phyloP scores from a whole-genome alignment of 2,888 invertebrate genomes.

The Elysia crispata region DNA sequence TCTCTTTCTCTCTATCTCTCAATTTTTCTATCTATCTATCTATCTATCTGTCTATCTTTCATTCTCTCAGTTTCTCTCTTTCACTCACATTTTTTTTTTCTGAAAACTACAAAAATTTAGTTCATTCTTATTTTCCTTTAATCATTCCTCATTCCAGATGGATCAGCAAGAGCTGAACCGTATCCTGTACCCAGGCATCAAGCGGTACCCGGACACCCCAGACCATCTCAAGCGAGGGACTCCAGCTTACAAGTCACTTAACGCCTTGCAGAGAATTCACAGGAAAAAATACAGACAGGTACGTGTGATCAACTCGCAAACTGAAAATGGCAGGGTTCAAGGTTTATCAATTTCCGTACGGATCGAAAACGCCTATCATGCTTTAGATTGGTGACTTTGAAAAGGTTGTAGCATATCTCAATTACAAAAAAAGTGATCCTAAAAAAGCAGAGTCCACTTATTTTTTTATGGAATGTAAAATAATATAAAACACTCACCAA shows the following conservation, averaged over 20 bases:
- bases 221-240: background rate
- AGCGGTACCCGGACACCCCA: conserved; percentile 11
- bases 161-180: conserved; percentile 10
- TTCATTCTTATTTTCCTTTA: no score
- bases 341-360: no score
- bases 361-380: no score
- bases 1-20: background rate
- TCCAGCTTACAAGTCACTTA: conserved; percentile 46
- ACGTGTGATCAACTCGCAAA: background rate
- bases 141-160: no score
- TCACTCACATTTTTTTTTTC: background rate
- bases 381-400: no score
- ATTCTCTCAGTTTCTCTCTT: background rate
- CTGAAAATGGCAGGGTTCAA: no score
- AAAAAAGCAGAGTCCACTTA: no score
- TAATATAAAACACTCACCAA: no score
- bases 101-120: no score
- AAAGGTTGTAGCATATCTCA: no score
- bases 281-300: conserved; percentile 51
- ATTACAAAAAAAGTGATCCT: no score
- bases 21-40: background rate
- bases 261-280: conserved; percentile 59
- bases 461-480: no score
- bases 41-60: background rate
- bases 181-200: conserved; percentile 18